Percentiles rank a stretch among this genome's conserved stretches.
phyloP scores from a whole-genome alignment of 2,113 vertebrate species.

The Herpailurus yagouaroundi region DNA sequence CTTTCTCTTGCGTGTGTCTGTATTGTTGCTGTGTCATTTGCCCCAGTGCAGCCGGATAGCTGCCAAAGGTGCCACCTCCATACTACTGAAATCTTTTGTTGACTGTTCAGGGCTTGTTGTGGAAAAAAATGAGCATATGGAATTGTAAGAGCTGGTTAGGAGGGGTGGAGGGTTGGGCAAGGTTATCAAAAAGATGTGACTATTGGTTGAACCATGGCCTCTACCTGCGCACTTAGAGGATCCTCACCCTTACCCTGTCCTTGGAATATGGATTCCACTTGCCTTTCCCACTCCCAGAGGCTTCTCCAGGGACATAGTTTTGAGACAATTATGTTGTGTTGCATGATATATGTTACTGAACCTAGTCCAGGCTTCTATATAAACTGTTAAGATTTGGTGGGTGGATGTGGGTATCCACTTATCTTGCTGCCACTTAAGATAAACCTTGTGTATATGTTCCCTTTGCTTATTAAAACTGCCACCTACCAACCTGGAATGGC shows the following conservation, averaged over 20 bases:
- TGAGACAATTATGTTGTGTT: not conserved
- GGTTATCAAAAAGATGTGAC: not conserved
- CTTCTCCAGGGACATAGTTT: not conserved
- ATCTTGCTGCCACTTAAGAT: not conserved
- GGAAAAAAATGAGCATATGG: not conserved
- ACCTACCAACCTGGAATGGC: not conserved
- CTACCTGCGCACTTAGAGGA: not conserved
- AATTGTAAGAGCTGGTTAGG: not conserved
- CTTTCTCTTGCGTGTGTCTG: not conserved
- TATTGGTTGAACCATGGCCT: not conserved
- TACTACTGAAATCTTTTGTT: not conserved
- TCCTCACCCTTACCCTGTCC: not conserved
- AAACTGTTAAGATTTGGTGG: not conserved
- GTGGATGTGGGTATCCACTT: not conserved
- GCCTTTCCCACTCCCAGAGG: not conserved
- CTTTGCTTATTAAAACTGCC: not conserved
- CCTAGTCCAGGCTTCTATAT: not conserved
- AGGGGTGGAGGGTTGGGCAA: not conserved
- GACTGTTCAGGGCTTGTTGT: not conserved
- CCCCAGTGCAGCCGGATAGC: not conserved
- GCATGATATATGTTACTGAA: not conserved
- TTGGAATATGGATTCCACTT: not conserved
- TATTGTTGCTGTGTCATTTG: not conserved
- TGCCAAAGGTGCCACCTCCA: not conserved
- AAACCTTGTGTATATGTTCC: not conserved